Conservation (phyloP, 2,888 invertebrate species). For the Uloborus plumipes region DNA sequence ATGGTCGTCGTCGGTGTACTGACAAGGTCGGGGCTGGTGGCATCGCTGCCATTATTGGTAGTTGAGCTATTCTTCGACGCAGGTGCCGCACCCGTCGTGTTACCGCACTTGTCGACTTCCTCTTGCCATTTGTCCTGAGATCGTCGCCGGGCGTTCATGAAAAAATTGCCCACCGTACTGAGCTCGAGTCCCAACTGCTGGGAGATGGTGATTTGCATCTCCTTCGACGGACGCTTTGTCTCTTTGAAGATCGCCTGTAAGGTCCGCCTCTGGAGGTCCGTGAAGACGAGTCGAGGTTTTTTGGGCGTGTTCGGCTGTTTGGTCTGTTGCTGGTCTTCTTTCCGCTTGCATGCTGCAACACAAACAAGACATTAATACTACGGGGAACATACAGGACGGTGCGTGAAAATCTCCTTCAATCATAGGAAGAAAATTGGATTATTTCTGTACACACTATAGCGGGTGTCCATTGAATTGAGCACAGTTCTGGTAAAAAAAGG, state of each 20-base stretch:
- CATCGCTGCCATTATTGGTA: slow-evolving; percentile 53
- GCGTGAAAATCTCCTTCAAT: no score
- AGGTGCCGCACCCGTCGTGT: slow-evolving; percentile 37
- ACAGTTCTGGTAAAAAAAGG: no score
- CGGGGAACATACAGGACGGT: no score
- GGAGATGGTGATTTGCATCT: slow-evolving; percentile 99
- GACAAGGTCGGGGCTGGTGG: slow-evolving; percentile 40
- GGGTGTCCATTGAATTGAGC: no score
- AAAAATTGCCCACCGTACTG: slow-evolving; percentile 98
- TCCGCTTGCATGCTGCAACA: slow-evolving; percentile 89
- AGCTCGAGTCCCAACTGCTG: slow-evolving; percentile 96
- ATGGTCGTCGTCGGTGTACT: slow-evolving; percentile 53
- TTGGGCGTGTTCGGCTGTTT: slow-evolving; percentile 81
- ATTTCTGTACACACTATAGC: no score
- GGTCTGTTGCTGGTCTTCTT: slow-evolving; percentile 79
- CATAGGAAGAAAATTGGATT: no score
- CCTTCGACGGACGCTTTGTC: slow-evolving; percentile 98
- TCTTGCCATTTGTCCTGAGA: slow-evolving; percentile 95
- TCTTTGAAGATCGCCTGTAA: slow-evolving; percentile 99
- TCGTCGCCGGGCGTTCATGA: slow-evolving; percentile 99
- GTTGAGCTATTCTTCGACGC: slow-evolving; percentile 47
- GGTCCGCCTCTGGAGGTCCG: slow-evolving; percentile 99
- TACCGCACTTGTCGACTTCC: slow-evolving; percentile 76
- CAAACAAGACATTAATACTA: slow-evolving; percentile 8
- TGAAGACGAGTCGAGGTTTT: slow-evolving; percentile 99